These are phyloP conservation scores for Halictus ligatus DNA, from an alignment of 2,888 invertebrate species.

Conservation along the genomic window DNA sequence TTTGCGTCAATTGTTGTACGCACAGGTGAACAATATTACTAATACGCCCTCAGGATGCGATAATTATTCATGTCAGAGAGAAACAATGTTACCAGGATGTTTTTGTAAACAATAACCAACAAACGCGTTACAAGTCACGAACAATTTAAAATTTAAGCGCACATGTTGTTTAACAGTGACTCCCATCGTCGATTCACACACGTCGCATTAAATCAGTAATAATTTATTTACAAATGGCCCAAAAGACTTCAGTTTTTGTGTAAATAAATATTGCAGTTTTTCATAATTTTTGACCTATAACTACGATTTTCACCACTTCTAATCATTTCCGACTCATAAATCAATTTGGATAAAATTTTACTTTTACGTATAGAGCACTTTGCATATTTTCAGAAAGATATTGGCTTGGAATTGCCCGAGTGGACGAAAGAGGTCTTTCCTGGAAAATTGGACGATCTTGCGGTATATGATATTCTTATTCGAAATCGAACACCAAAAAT, in stretches of 20 bases:
- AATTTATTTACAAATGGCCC: not conserved
- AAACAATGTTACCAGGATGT: too few relatives aligned
- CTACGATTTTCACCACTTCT: too few relatives aligned
- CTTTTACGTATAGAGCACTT: not conserved
- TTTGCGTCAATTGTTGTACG: conserved; percentile 37
- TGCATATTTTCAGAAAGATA: conserved; percentile 38
- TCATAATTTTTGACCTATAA: too few relatives aligned
- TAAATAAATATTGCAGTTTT: not conserved
- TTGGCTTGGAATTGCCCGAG: conserved; percentile 85
- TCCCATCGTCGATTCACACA: not conserved
- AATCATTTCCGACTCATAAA: not conserved
- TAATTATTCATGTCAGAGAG: too few relatives aligned
- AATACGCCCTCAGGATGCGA: too few relatives aligned
- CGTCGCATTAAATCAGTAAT: not conserved
- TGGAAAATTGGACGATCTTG: conserved; percentile 81
- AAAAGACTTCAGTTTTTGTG: not conserved
- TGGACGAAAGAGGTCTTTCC: conserved; percentile 85
- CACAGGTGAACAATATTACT: conserved; percentile 32
- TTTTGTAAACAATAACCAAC: too few relatives aligned
- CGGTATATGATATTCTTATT: conserved; percentile 35
- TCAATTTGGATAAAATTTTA: too few relatives aligned
- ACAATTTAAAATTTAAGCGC: not conserved
- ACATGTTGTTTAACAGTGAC: not conserved
- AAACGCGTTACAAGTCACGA: not conserved
- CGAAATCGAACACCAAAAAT: conserved; percentile 25